phyloP scores from a whole-genome alignment of 2,888 invertebrate species.

The Nemotelus pantherinus region DNA sequence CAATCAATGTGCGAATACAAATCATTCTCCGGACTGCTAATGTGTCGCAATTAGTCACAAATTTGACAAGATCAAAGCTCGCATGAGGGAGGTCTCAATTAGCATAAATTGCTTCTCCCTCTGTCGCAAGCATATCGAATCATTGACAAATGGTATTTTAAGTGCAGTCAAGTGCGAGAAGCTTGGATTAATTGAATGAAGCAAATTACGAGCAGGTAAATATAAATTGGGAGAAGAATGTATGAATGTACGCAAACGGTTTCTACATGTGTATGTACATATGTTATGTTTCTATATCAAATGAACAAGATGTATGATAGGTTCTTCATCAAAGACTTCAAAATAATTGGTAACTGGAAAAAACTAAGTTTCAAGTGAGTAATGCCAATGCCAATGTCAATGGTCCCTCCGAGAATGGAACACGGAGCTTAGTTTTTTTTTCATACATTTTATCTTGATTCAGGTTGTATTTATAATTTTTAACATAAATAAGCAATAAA shows the following conservation, averaged over 20 bases:
- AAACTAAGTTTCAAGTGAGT: too few relatives aligned
- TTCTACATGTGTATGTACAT: not conserved
- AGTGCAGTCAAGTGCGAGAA: conserved; percentile 44
- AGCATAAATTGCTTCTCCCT: conserved; percentile 52
- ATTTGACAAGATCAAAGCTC: conserved; percentile 55
- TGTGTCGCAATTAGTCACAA: conserved; percentile 55
- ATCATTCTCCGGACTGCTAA: conserved; percentile 23
- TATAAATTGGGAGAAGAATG: not conserved
- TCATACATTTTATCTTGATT: too few relatives aligned
- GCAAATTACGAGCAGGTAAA: conserved; percentile 39
- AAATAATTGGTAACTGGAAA: too few relatives aligned
- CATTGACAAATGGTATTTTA: conserved; percentile 38
- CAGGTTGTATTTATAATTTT: too few relatives aligned
- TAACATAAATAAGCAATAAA: too few relatives aligned
- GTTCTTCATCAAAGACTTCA: too few relatives aligned
- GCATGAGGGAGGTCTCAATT: conserved; percentile 54
- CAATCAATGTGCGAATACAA: not conserved
- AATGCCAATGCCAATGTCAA: too few relatives aligned
- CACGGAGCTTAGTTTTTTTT: too few relatives aligned
- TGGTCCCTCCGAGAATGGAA: too few relatives aligned
- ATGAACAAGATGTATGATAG: not conserved
- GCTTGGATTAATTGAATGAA: conserved; percentile 46
- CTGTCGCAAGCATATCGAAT: conserved; percentile 33
- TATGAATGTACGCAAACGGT: too few relatives aligned
- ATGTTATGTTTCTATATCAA: not conserved